A percentile compares a stretch with the other conserved stretches of the same genome.
These are phyloP conservation scores for Jaculus jaculus DNA, from an alignment of 2,113 vertebrate species.

Conservation along the genomic window DNA sequence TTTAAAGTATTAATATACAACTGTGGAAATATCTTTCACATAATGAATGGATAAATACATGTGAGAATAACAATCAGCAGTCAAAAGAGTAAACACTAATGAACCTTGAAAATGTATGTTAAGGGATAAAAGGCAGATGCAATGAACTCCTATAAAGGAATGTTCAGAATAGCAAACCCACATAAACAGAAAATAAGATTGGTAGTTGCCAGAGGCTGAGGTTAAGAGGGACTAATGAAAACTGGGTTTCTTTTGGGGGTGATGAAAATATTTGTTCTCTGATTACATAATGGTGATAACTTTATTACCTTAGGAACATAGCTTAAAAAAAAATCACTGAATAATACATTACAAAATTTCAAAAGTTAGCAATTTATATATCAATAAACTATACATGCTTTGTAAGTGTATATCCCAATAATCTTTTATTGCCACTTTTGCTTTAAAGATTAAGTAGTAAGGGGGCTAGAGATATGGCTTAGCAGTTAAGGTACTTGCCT, in stretches of 20 bases:
- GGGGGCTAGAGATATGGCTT: no score
- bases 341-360: background rate
- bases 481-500: no score
- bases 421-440: slow-evolving; percentile 34
- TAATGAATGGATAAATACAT: background rate
- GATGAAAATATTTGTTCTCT: slow-evolving; percentile 25
- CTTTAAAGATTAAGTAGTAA: slow-evolving; percentile 25
- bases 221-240: background rate
- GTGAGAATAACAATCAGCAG: background rate
- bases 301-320: background rate
- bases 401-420: background rate
- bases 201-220: background rate
- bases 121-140: background rate
- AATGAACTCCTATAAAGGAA: background rate
- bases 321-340: slow-evolving; percentile 6
- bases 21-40: background rate
- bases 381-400: background rate
- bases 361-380: background rate
- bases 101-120: slow-evolving; percentile 9
- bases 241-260: background rate
- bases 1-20: slow-evolving; percentile 15
- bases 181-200: background rate
- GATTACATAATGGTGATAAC: background rate
- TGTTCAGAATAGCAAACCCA: background rate
- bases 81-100: slow-evolving; percentile 11